Base-by-base conservation (phyloP, 1,140 invertebrate species). In the Alviniconcha marisindica region DNA sequence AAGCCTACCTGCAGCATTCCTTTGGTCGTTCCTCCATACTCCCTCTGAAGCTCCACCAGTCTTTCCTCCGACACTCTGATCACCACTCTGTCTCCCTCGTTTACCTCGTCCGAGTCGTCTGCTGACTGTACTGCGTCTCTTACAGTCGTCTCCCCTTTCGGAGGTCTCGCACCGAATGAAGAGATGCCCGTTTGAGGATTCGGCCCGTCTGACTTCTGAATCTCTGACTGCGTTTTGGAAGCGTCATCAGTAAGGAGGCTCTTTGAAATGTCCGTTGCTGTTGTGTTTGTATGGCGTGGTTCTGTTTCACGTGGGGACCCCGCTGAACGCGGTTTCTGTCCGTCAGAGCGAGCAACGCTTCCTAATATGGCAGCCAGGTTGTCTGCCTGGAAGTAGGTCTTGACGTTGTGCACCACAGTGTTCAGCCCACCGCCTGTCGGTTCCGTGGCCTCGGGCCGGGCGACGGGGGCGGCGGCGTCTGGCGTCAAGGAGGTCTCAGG, bases 1-100 rank as follows among this genome's bases (percentile, higher is more conserved):
- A n/a, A n/a, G n/a, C 33, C 40, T 66, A 80, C 78, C 78, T 69
- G 56, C 60, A 80, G 21, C 54, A 80, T 80, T 3, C 36, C 56
- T 44, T 80, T 80, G 24, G 78, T 42, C 14, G 56, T 66, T 5
- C 60, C 78, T 3, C 56, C 56, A 28, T n/a, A 80, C 33, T 63
- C 56, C 21, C 42, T 2, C 48, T 80, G 78, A 1, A 80, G 36
- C 38, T 80, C 7, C 12, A 44, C 40, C 36, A 80, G 56, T 1
- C 12, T 15, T 31, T 80, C 36, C 15, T 80, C 78, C 1, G 33
- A 28, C 78, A 80, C 78, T 28, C 36, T n/a, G 40, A 80, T 40
- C n/a, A 60, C 78, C 7, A 31, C 78, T 18, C 21, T 63, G 78
- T 80, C 78, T 24, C 78, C 78, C 5, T 66, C 78, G 14, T 10